Evolutionary conservation across 2,888 invertebrate genomes (phyloP), one percentile per base, ranked within the genome.

Genomic region (Salticus scenicus): DNA sequence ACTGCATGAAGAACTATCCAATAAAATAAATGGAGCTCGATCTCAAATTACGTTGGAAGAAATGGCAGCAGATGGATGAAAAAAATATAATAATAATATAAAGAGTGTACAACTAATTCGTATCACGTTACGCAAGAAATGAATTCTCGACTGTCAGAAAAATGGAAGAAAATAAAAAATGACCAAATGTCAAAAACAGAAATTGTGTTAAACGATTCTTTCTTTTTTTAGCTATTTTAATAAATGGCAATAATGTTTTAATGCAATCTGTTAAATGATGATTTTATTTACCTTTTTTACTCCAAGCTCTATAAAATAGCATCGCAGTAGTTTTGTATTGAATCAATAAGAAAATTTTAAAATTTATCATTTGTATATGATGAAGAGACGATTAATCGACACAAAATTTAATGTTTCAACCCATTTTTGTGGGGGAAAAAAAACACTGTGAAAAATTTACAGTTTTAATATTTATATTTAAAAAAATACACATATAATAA

Each of bases 21-120:
- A 84, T 84, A 84, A 84, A 84, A 84, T 84, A 84, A 84, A 84
- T 84, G 77, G 83, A 78, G 77, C 77, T 47, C 51, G 73, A 66
- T 71, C 72, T 84, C 83, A 84, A 84, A 84, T 84, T 84, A 84
- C 82, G 71, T 28, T 81, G 72, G 69, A 42, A 81, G 69, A 74
- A 81, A 78, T 78, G 80, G 64, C 72, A 66, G 64, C 20, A 69
- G 71, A 72, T 72, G 51, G 51, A 57, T 24, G 31, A 27, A 57
- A 72, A 72, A 51, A 69, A 69, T 41, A 69, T 20, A 72, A 31
- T 5, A 79, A 64, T 28, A 63, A 57, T 28, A 75, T 75, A 82
- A 82, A 82, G n/a, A 64, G 76, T 64, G 75, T 82, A 82, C 82
- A 82, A 77, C 77, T 77, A 84, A 84, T 77, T 77, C 77, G 82